phyloP scores from a whole-genome alignment of 2,113 vertebrate genomes.

The Mohoua ochrocephala region DNA sequence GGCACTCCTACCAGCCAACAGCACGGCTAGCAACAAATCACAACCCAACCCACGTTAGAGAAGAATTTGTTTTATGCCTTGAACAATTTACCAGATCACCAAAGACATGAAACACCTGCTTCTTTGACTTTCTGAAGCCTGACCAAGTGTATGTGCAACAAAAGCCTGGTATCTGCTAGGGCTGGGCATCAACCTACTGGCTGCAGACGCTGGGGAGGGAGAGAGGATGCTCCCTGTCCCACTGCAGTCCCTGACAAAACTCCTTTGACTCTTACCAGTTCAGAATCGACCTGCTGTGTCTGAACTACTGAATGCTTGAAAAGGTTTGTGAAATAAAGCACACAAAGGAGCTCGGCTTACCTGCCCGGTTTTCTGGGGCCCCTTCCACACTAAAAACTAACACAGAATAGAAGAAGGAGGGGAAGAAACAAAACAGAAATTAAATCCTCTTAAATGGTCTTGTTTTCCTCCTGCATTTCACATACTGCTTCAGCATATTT shows the following conservation, averaged over 20 bases:
- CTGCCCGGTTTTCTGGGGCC: constrained; percentile 76
- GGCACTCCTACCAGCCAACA: neutral
- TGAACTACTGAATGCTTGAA: neutral
- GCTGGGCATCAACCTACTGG: constrained; percentile 49
- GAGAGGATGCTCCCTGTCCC: neutral
- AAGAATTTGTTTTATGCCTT: neutral
- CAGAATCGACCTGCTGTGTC: neutral
- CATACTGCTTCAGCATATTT: neutral
- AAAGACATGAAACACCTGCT: neutral
- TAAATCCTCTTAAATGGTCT: constrained; percentile 51
- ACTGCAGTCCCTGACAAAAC: neutral
- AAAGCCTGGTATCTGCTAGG: constrained; percentile 56
- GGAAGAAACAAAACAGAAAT: constrained; percentile 67
- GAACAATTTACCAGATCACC: neutral
- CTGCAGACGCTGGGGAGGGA: neutral
- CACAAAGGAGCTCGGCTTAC: constrained; percentile 67
- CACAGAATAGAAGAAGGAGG: constrained; percentile 65
- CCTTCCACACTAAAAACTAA: constrained; percentile 81
- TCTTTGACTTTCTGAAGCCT: neutral
- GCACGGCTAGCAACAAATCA: neutral
- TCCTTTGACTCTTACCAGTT: neutral
- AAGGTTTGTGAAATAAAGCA: constrained; percentile 53
- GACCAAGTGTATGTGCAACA: neutral
- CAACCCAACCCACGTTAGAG: neutral
- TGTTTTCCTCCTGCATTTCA: constrained; percentile 49